Evolutionary conservation across 2,888 invertebrate genomes (phyloP), one percentile per base, ranked within the genome.

Genomic region (Euspilapteryx auroguttella): DNA sequence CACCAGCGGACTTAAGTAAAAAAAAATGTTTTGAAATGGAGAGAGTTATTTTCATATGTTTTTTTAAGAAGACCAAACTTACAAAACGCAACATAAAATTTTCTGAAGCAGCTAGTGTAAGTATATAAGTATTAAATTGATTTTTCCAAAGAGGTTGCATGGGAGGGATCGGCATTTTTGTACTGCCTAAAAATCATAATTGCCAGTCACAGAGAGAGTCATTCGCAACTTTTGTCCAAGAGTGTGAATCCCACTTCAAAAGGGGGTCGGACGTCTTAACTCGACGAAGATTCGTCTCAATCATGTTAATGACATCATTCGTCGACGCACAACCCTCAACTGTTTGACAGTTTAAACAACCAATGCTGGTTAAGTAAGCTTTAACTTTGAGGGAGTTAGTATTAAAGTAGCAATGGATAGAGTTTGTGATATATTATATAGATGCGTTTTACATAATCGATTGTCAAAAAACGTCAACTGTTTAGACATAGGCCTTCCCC

Each of bases 291-390:
- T 62, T 49, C 47, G 47, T 53, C 53, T 68, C 59, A 62, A 65
- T 69, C 69, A 68, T 49, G 38, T 43, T 68, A 69, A 71, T 55
- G 63, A 66, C 59, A 53, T 58, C 68, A 66, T 69, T 55, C 61
- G 55, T 71, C 63, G 63, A 53, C 47, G 48, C 51, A 55, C 52
- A 56, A 56, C 50, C 52, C 47, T 45, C 40, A 38, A 39, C 33
- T 23, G 8, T 17, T 5, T 8, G 17, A 17, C 17, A 17, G 5
- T 17, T 8, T 17, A 17, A n/a, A n/a, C n/a, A n/a, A n/a, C n/a
- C 17, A 17, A 6, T 17, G 17, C 17, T 8, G 17, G 5, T 17
- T 17, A 6, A 5, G 8, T 17, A 6, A 6, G 5, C 17, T 6
- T 17, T 6, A 5, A 6, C 5, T 17, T 17, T 17, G 17, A 17